Base-by-base conservation (phyloP, 2,797 vertebrate species). In the Coregonus ussuriensis region DNA sequence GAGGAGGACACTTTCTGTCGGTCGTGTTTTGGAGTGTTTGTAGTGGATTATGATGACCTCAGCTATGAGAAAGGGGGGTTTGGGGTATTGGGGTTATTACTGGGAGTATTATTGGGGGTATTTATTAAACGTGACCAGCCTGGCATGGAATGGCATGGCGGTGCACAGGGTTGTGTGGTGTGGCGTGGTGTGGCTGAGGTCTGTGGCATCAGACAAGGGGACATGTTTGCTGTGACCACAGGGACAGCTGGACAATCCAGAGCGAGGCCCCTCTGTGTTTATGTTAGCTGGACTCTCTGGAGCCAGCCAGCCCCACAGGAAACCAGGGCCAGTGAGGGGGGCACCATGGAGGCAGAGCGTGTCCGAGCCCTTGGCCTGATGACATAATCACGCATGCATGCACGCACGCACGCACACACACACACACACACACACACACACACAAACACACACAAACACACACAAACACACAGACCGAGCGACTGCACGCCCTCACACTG, bases 271-370 rank as follows among this genome's bases (percentile, higher is more conserved):
- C 72, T 74, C 33, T 68, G 70, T 52, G n/a, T 29, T 83, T 78
- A 69, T 63, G 70, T 82, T 79, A 14, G 77, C 80, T 76, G 76
- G 71, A 35, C 35, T n/a, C 37, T 37, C 16, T 25, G 29, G 67
- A 29, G 66, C 15, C 31, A 31, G 31, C 66, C 59, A 74, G 72
- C 75, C 78, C 77, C 81, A 80, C 73, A 76, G 76, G 77, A 84
- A 79, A 79, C 70, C 54, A 86, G 77, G 41, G 71, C 56, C 35
- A 68, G 73, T 11, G 16, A 9, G 4, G 1, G 80, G 69, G 75
- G 80, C 72, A 33, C 78, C 76, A 77, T 54, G 35, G 79, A 71
- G 77, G 80, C 76, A 77, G 72, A 79, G 83, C 37, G 16, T 73
- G 72, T 80, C 83, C 53, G 2, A 35, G 25, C 47, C 76, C 7